Conservation (phyloP, 1,140 invertebrate species). For the Ectropis grisescens region DNA sequence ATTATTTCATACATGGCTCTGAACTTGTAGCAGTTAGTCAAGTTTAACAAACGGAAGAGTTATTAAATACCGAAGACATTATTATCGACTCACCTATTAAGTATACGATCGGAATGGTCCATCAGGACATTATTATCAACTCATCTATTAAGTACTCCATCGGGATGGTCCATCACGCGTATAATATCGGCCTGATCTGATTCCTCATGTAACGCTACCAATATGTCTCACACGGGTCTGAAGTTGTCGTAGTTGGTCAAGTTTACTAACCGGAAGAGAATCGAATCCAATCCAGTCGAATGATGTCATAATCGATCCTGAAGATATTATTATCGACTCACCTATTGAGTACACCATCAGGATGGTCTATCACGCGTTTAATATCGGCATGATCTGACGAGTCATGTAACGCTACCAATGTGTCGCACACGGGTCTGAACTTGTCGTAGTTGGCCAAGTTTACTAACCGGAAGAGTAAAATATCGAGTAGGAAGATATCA, state of each 20-base stretch:
- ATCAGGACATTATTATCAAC: constrained; percentile 91
- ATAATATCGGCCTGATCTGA: constrained; percentile 92
- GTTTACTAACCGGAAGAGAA: constrained; percentile 77
- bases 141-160: constrained; percentile 82
- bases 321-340: too few relatives aligned
- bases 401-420: constrained; percentile 96
- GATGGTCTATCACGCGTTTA: constrained; percentile 96
- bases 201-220: constrained; percentile 95
- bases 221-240: constrained; percentile 97
- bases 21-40: constrained; percentile 99
- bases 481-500: too few relatives aligned
- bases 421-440: constrained; percentile 98
- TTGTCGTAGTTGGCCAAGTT: constrained; percentile 99
- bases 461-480: too few relatives aligned
- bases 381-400: constrained; percentile 92
- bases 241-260: constrained; percentile 99
- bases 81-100: constrained; percentile 72
- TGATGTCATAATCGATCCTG: too few relatives aligned
- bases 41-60: too few relatives aligned
- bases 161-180: constrained; percentile 96
- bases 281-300: too few relatives aligned
- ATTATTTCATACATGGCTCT: too few relatives aligned
- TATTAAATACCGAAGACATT: too few relatives aligned
- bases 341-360: constrained; percentile 88
- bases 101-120: constrained; percentile 92